phyloP scores from a whole-genome alignment of 2,888 invertebrate genomes.

The Mesochorus sp. region DNA sequence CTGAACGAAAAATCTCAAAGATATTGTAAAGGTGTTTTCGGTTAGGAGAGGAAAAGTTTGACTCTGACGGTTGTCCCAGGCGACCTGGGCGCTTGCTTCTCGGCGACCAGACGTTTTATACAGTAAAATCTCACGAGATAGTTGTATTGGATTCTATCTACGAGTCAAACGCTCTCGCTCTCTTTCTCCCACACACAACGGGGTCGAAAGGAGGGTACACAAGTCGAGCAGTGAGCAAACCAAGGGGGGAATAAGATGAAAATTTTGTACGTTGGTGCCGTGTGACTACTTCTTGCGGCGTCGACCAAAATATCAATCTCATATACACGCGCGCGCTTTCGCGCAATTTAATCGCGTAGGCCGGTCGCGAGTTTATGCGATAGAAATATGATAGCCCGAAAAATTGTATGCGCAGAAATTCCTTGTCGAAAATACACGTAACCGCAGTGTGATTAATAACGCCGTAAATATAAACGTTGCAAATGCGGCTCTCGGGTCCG shows the following conservation, averaged over 20 bases:
- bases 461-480: background rate
- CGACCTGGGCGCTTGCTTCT: constrained; percentile 45
- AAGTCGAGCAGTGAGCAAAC: constrained; percentile 6
- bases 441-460: constrained; percentile 14
- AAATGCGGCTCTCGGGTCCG: too few species aligned
- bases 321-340: constrained; percentile 65
- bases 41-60: constrained; percentile 20
- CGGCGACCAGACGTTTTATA: constrained; percentile 60
- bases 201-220: constrained; percentile 42
- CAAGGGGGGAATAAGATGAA: background rate
- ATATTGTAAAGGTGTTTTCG: background rate
- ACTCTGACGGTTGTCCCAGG: constrained; percentile 50
- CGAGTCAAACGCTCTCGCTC: constrained; percentile 2
- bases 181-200: constrained; percentile 29
- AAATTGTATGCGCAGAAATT: constrained; percentile 9
- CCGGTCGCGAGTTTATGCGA: constrained; percentile 44
- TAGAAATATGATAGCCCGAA: constrained; percentile 60
- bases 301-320: constrained; percentile 80
- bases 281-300: constrained; percentile 69
- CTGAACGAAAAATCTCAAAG: background rate
- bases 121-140: constrained; percentile 40
- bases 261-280: constrained; percentile 75
- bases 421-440: background rate
- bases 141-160: constrained; percentile 33
- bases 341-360: constrained; percentile 72